These are phyloP conservation scores for Eulemur macaco DNA, from an alignment of 2,113 vertebrate species.

Conservation along the genomic window DNA sequence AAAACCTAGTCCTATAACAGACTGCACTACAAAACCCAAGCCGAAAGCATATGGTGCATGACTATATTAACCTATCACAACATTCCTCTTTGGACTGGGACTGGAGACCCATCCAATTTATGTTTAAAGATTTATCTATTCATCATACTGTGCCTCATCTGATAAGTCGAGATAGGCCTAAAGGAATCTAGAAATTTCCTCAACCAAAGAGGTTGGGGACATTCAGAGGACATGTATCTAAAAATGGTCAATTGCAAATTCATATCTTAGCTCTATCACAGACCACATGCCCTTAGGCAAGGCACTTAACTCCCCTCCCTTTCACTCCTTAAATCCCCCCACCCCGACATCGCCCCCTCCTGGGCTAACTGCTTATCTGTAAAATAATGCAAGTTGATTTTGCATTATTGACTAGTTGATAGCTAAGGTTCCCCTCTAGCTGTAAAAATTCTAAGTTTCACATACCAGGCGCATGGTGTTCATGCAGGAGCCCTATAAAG, in stretches of 20 bases:
- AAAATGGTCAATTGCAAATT: not conserved
- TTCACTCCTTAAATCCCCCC: not conserved
- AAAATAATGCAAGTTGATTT: slow-evolving; percentile 1
- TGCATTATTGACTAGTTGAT: not conserved
- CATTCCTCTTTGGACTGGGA: not conserved
- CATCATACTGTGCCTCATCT: slow-evolving; percentile 27
- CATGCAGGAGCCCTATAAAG: not conserved
- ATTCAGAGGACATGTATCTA: not conserved
- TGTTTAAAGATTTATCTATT: not conserved
- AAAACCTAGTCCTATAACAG: not conserved
- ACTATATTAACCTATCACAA: not conserved
- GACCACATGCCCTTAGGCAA: not conserved
- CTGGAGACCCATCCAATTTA: not conserved
- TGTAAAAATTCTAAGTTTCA: not conserved
- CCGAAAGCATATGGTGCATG: not conserved
- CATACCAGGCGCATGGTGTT: not conserved
- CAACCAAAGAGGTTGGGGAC: not conserved
- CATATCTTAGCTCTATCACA: not conserved
- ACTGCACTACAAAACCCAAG: slow-evolving; percentile 5
- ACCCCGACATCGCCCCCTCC: not conserved
- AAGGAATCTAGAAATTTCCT: slow-evolving; percentile 40
- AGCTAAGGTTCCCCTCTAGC: not conserved
- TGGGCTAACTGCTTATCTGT: not conserved
- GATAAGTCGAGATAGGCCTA: not conserved
- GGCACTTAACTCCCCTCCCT: not conserved